A percentile compares a stretch with the other conserved stretches of the same genome.
Evolutionary conservation across 1,140 invertebrate species (phyloP).

Genomic region (Bombus huntii): DNA sequence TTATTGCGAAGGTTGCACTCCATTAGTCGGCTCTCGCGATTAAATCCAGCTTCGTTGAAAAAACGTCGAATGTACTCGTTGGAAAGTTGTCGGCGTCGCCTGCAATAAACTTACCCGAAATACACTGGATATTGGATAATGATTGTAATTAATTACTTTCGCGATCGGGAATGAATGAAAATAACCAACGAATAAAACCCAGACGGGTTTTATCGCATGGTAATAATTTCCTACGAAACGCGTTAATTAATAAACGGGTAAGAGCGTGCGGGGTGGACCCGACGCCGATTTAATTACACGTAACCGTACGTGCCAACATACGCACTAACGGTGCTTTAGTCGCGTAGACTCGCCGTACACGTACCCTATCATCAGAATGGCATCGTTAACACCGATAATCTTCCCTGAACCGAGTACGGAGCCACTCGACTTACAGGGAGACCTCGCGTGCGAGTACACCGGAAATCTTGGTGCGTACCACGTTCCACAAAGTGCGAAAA

Average conservation of each 20-base stretch:
- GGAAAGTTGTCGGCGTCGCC: neutral
- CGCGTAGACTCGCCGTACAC: constrained; percentile 4
- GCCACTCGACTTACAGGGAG: constrained; percentile 32
- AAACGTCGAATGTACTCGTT: neutral
- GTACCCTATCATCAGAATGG: constrained; percentile 29
- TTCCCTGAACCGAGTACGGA: constrained; percentile 2
- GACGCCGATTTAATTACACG: constrained; percentile 58
- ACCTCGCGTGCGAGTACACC: neutral
- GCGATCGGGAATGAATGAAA: constrained; percentile 4
- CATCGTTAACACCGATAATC: constrained; percentile 53
- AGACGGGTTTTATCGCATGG: constrained; percentile 52
- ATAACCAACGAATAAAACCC: constrained; percentile 35
- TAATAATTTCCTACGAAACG: constrained; percentile 54
- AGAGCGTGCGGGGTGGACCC: constrained; percentile 34
- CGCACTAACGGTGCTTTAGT: constrained; percentile 26
- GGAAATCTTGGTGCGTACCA: neutral
- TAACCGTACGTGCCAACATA: constrained; percentile 29
- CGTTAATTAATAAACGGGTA: constrained; percentile 68
- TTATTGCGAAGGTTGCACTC: neutral
- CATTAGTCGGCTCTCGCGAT: neutral
- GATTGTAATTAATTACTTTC: constrained; percentile 37
- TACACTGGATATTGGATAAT: neutral
- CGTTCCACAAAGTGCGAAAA: neutral
- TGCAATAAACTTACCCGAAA: neutral
- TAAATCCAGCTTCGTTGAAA: neutral